Evolutionary conservation across 2,888 invertebrate species (phyloP), one percentile per base, ranked within the genome.

Genomic region (Iselma pallidipennis): DNA sequence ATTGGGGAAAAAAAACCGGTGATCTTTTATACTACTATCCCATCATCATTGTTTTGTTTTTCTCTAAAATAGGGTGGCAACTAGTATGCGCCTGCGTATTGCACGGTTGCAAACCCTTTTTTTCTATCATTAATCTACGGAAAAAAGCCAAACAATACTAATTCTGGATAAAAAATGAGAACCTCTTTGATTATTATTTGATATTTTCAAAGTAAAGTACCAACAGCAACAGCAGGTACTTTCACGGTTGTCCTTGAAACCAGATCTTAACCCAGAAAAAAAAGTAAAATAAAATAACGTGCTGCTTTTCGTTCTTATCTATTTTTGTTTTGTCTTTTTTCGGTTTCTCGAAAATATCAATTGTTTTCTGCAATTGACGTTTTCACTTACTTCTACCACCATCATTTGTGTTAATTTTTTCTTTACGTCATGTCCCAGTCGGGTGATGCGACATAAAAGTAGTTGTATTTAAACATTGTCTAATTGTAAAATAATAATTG

Each of bases 201-300:
- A 19, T 50, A 26, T 25, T 50, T 50, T 50, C 28, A 28, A 50
- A 16, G 7, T 16, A 25, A 14, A 29, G n/a, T 29, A 31, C n/a
- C 42, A 3, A 37, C 42, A 16, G 16, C 51, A 31, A 12, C 9
- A 31, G 28, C n/a, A n/a, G n/a, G n/a, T 28, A 75, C 75, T 77
- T 77, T 76, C 75, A 73, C 74, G 70, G 66, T 55, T 71, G 76
- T 75, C 76, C 76, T 77, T 77, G 74, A 72, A 66, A 26, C 28
- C 53, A 49, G 26, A 25, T 29, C 50, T 37, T 45, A 59, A 59
- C 54, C 55, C 56, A 60, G 49, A 19, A 65, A 55, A 55, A 55
- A 59, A 61, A 61, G 26, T 16, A 42, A 19, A 37, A 37, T n/a
- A 12, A 25, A 25, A 26, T n/a, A 25, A 23, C n/a, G 29, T 26